Evolutionary conservation across 92 coral and sea anemone species (phyloP).

Genomic region (Palythoa caribaeorum): DNA sequence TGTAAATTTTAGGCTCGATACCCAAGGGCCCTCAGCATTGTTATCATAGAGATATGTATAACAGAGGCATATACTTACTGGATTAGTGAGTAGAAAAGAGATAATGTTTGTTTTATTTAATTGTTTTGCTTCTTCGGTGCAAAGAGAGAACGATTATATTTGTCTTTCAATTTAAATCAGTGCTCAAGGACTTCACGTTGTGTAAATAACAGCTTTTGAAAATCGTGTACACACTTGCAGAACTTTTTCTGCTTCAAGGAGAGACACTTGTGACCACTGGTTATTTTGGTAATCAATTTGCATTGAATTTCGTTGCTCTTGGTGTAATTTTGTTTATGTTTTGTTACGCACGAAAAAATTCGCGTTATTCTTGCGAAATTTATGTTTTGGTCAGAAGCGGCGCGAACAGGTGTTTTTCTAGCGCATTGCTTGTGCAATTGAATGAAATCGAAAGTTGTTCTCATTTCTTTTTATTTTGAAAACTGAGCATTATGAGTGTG

Average conservation of each 20-base stretch:
- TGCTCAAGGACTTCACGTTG: constrained; percentile 4
- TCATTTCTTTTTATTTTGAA: background rate
- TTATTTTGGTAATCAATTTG: background rate
- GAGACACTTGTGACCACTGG: background rate
- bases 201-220: background rate
- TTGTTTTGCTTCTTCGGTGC: constrained; percentile 11
- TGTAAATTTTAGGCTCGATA: background rate
- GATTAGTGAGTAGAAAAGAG: constrained; percentile 24
- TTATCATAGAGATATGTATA: constrained; percentile 8
- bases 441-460: background rate
- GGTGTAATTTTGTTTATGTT: constrained; percentile 2
- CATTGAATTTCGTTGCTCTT: background rate
- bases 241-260: constrained; percentile 16
- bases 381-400: background rate
- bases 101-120: constrained; percentile 24
- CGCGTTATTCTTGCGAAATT: background rate
- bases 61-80: constrained; percentile 23
- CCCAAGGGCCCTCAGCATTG: background rate
- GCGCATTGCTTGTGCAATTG: background rate
- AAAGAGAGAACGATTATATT: constrained; percentile 1
- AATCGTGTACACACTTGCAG: background rate
- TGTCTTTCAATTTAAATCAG: constrained; percentile 23
- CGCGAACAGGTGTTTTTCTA: constrained; percentile 16
- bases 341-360: too few species aligned
- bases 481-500: background rate